Evolutionary conservation across 2,113 vertebrate species (phyloP).

Genomic region (Haemorhous mexicanus): DNA sequence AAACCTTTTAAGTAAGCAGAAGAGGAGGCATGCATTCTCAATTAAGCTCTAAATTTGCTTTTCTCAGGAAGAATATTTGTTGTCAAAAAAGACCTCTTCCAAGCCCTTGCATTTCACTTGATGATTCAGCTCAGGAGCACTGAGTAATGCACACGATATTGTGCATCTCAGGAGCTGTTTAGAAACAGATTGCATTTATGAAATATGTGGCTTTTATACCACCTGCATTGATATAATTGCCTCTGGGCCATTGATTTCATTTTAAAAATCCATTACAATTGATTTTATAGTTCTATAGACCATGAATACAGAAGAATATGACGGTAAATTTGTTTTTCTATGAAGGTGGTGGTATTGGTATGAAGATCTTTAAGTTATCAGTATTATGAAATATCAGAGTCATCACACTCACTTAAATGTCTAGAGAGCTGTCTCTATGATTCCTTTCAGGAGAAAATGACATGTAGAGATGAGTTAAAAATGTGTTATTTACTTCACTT

Average conservation of each 20-base stretch:
- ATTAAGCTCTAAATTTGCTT: conserved; percentile 4
- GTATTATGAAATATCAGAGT: not conserved
- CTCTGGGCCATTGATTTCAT: not conserved
- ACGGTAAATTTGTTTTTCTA: not conserved
- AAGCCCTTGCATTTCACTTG: not conserved
- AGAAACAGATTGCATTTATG: conserved; percentile 27
- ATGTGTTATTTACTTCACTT: not conserved
- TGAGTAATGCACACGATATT: not conserved
- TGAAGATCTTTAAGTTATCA: not conserved
- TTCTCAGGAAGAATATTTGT: not conserved
- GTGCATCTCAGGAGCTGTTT: not conserved
- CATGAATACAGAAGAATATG: not conserved
- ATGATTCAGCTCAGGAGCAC: conserved; percentile 5
- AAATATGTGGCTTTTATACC: conserved; percentile 12
- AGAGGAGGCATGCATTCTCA: not conserved
- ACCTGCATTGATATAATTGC: conserved; percentile 25
- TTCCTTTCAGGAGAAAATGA: not conserved
- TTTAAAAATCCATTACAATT: conserved; percentile 16
- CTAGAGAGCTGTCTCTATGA: not conserved
- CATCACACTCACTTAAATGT: not conserved
- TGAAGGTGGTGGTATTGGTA: not conserved
- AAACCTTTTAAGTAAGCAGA: not conserved
- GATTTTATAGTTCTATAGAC: conserved; percentile 9
- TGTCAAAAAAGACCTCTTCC: not conserved
- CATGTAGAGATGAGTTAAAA: not conserved